phyloP scores from a whole-genome alignment of 2,113 vertebrate species.

The Chamaetylas fuelleborni region DNA sequence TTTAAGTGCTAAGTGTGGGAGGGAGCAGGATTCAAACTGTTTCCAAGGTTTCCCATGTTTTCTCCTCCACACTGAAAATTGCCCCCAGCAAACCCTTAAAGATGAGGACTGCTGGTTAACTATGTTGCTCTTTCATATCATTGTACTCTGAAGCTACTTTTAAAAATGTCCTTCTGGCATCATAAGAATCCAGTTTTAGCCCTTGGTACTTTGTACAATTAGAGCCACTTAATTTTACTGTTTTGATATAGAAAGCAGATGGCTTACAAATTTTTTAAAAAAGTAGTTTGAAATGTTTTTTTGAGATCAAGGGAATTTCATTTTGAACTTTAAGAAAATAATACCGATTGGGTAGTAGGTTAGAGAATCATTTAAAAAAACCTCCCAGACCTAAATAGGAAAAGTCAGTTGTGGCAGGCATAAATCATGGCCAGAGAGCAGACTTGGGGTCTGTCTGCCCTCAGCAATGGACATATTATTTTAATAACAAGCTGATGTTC shows the following conservation, averaged over 20 bases:
- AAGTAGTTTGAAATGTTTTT: constrained; percentile 11
- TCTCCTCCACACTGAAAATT: neutral
- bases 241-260: constrained; percentile 47
- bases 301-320: constrained; percentile 13
- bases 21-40: neutral
- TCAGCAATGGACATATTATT: neutral
- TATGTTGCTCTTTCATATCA: constrained; percentile 35
- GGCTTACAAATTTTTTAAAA: neutral
- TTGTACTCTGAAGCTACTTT: constrained; percentile 31
- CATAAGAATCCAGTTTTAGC: constrained; percentile 21
- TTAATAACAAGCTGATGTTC: neutral
- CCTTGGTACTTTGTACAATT: constrained; percentile 46
- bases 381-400: neutral
- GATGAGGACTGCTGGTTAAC: neutral
- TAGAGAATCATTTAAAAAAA: neutral
- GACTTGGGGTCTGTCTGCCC: neutral
- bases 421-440: neutral
- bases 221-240: constrained; percentile 55
- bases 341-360: neutral
- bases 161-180: constrained; percentile 50
- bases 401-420: neutral
- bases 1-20: neutral
- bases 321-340: constrained; percentile 8
- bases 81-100: neutral
- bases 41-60: neutral